Evolutionary conservation across 1,140 invertebrate genomes (phyloP), one percentile per base, ranked within the genome.

Genomic region (Zeugodacus cucurbitae): DNA sequence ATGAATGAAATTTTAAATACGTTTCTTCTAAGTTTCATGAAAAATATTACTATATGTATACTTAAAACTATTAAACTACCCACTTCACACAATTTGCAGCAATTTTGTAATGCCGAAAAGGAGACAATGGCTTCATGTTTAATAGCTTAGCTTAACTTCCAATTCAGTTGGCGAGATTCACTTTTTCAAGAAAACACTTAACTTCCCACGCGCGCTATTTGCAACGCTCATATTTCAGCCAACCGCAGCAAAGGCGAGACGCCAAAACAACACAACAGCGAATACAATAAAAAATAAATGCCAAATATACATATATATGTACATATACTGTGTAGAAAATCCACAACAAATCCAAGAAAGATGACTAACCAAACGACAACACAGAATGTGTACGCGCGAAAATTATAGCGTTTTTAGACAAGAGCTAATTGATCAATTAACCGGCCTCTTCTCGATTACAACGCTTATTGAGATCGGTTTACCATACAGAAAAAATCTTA

Each of bases 111-210:
- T 20, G 14, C 67, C 5, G 17, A 34, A 70, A 70, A 17, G 32
- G 32, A 70, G 17, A 70, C 67, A 67, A 37, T 37, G 67, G 10
- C 32, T 10, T 17, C 7, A 32, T 17, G 17, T 10, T 41, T 37
- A 70, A 70, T 70, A 70, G 67, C 67, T 70, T 70, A 70, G n/a
- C n/a, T 37, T 70, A 70, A 70, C 32, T 70, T 70, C 67, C 67
- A 37, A 70, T 5, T 14, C 67, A 37, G 34, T 70, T 11, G 37
- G 32, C 14, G 67, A 70, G 67, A 34, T 41, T 37, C 67, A 37
- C 34, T 70, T 70, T 37, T 37, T 37, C 22, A 70, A 37, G 17
- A 70, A 70, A 70, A 29, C 67, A 70, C 67, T 70, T 70, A 70
- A 70, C 3, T 34, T 29, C 67, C 67, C 34, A 70, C 67, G 67